Evolutionary conservation across 2,888 invertebrate genomes (phyloP).

Genomic region (Agrotis segetum): DNA sequence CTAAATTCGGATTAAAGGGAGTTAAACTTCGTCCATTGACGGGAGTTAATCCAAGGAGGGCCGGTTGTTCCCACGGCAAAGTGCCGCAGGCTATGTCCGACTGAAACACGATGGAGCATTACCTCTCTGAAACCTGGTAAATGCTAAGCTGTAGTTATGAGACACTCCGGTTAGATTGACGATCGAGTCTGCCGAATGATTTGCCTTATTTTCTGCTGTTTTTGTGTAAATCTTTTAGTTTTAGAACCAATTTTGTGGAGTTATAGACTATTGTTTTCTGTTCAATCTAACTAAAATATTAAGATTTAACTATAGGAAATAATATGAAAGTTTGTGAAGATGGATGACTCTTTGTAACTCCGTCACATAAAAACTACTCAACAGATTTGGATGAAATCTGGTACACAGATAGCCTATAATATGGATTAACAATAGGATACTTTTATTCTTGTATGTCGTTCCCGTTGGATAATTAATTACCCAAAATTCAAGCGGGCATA

Average conservation of each 20-base stretch:
- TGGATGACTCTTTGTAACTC: too few species aligned
- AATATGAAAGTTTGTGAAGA: too few species aligned
- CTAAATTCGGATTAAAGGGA: slow-evolving; percentile 69
- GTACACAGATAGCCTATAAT: too few species aligned
- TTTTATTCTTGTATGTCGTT: too few species aligned
- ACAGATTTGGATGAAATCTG: too few species aligned
- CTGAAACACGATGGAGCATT: slow-evolving; percentile 70
- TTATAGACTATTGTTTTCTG: neutral
- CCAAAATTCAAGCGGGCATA: too few species aligned
- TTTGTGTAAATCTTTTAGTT: slow-evolving; percentile 2
- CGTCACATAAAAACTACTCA: too few species aligned
- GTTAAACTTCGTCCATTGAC: slow-evolving; percentile 62
- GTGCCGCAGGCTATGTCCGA: slow-evolving; percentile 66
- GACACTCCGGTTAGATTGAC: slow-evolving; percentile 68
- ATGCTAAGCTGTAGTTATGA: slow-evolving; percentile 69
- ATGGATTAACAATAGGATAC: too few species aligned
- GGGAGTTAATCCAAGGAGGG: slow-evolving; percentile 61
- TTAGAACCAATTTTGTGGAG: neutral
- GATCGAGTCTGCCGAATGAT: slow-evolving; percentile 49
- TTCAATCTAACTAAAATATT: too few species aligned
- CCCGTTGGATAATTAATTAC: too few species aligned
- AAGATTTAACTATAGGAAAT: too few species aligned
- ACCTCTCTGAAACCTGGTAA: slow-evolving; percentile 68
- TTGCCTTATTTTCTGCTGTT: slow-evolving; percentile 39
- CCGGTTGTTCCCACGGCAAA: slow-evolving; percentile 74